Base-by-base conservation (phyloP, 2,888 invertebrate species). In the Scaptomyza caliginosa region DNA sequence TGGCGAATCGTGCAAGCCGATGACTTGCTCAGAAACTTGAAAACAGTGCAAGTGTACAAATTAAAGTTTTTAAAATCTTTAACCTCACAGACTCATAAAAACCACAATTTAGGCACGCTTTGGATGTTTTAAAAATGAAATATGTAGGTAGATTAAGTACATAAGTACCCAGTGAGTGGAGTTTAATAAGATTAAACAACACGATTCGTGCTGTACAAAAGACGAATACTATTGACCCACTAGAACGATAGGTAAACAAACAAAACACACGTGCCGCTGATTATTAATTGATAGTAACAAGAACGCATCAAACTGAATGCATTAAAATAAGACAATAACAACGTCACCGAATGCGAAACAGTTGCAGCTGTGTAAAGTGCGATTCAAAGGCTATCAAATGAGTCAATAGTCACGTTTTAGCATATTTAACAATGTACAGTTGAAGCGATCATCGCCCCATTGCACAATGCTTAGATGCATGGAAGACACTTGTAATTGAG, bases 321-420 rank as follows among this genome's bases (percentile, higher is more conserved):
- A 56, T 38, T 23, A 11, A 55, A 55, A 40, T 45, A 11, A 34
- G 26, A 69, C 42, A 39, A 26, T 23, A 30, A 6, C 28, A 17
- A n/a, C n/a, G 16, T 17, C 13, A 48, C 21, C n/a, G n/a, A 0
- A 19, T 10, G 39, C 10, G 46, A 42, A 56, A 45, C 34, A 42
- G 19, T 55, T 55, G 50, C 60, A 36, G n/a, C 51, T 45, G 52
- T 19, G 59, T 32, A 43, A 24, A 19, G 34, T 56, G 60, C 16
- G 42, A 64, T 46, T 48, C 59, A 64, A 36, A 24, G 28, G 11
- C 51, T 28, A 23, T 34, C 50, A 62, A 46, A 59, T 32, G 45
- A 17, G 23, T 54, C 55, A 69, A 72, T 66, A 73, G 86, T 86
- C 86, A 80, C 86, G 79, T 86, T 79, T 65, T 67, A 48, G 67